These are phyloP conservation scores for Ptiloglossa arizonensis DNA, from an alignment of 1,140 invertebrate genomes.

Conservation along the genomic window DNA sequence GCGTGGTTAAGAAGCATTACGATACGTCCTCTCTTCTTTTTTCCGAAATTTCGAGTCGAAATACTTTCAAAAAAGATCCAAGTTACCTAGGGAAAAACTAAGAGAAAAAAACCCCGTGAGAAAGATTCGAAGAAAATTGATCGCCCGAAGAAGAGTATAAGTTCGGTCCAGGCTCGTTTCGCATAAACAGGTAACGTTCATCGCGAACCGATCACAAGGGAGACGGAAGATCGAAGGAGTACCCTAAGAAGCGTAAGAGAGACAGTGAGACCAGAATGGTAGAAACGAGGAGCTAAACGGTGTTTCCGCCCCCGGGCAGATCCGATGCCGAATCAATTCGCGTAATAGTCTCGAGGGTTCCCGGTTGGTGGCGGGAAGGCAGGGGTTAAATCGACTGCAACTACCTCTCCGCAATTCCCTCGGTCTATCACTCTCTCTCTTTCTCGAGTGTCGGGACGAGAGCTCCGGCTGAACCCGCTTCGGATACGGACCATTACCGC, in stretches of 20 bases:
- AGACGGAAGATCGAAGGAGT: not conserved
- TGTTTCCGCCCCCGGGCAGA: conserved; percentile 64
- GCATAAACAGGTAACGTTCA: not conserved
- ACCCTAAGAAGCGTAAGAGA: conserved; percentile 2
- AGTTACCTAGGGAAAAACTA: too few relatives aligned
- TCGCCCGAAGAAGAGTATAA: too few relatives aligned
- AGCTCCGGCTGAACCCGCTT: conserved; percentile 20
- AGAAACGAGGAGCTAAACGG: conserved; percentile 78
- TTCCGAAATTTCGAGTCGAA: too few relatives aligned
- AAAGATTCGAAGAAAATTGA: too few relatives aligned
- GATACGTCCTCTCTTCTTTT: too few relatives aligned
- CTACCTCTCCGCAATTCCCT: conserved; percentile 19
- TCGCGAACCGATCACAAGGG: not conserved
- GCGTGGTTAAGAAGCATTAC: too few relatives aligned
- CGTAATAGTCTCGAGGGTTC: conserved; percentile 73
- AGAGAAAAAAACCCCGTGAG: too few relatives aligned
- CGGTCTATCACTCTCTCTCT: not conserved
- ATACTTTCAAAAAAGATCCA: too few relatives aligned
- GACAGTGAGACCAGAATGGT: conserved; percentile 21
- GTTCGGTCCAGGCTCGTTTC: too few relatives aligned
- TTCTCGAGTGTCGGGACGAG: conserved; percentile 7
- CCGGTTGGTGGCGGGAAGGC: conserved; percentile 21
- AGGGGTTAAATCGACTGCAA: conserved; percentile 69
- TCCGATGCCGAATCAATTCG: conserved; percentile 77
- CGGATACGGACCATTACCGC: conserved; percentile 77